Evolutionary conservation across 92 coral and sea anemone genomes (phyloP), one percentile per base, ranked within the genome.

Genomic region (Paramuricea clavata): DNA sequence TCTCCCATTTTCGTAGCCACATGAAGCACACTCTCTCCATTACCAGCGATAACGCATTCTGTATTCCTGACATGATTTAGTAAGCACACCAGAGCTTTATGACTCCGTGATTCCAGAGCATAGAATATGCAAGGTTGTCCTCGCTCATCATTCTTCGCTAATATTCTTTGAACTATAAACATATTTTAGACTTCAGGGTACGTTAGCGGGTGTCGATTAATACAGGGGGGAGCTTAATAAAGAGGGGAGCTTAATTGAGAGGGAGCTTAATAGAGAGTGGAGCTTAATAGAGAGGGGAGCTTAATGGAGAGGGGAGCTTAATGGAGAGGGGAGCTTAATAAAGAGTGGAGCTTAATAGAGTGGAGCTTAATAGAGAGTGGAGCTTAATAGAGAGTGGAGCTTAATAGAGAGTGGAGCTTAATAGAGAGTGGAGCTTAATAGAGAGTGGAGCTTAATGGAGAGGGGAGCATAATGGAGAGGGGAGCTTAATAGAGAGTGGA

Each of bases 101-200:
- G 28, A 27, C 84, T 79, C 13, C 84, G 84, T 4, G 84, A 79
- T 39, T 79, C 84, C 39, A 79, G 36, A n/a, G 84, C 84, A 42
- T 79, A 79, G 39, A 79, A 79, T 5, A 79, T 79, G 57, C 84
- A 79, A 2, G 84, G 84, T 11, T 60, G 84, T 19, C 84, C 84
- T 13, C 84, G 84, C 39, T 79, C 84, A 41, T 79, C 84, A 25
- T 59, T 34, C 35, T 25, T 28, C 11, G 73, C 65, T 19, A 79
- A 44, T 25, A 79, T 39, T 21, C 36, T 6, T 60, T 79, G 84
- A 33, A 79, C 84, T 79, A 34, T 28, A 79, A 8, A 39, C 44
- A 39, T 4, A 10, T 39, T 39, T 39, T 39, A 4, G 44, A n/a
- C 10, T 39, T 39, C 4, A 39, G n/a, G n/a, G n/a, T n/a, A n/a